Conservation (phyloP, 2,888 invertebrate genomes). For the Drosophila birchii region DNA sequence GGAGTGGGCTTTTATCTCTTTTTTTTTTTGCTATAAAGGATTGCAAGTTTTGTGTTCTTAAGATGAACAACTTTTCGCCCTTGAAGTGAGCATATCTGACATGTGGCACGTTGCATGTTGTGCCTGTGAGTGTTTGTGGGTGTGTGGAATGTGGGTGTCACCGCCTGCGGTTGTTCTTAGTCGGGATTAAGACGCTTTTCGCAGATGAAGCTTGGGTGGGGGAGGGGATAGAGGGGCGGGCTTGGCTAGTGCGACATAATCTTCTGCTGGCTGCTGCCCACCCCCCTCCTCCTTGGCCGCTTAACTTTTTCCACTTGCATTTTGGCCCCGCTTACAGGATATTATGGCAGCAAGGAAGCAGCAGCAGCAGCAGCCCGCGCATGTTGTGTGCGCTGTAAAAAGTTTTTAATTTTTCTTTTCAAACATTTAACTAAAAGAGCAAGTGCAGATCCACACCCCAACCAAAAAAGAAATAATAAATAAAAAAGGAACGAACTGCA, state of each 20-base stretch:
- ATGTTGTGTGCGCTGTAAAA: constrained; percentile 70
- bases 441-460: constrained; percentile 44
- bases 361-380: constrained; percentile 53
- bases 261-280: constrained; percentile 27
- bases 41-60: constrained; percentile 12
- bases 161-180: constrained; percentile 46
- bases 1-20: neutral
- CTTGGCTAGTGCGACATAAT: constrained; percentile 47
- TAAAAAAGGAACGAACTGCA: constrained; percentile 34
- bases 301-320: constrained; percentile 77
- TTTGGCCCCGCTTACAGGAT: constrained; percentile 60
- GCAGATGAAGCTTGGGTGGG: constrained; percentile 3
- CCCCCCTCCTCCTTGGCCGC: constrained; percentile 58
- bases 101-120: constrained; percentile 39
- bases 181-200: constrained; percentile 41
- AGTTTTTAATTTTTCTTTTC: constrained; percentile 81
- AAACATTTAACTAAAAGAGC: constrained; percentile 81
- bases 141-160: constrained; percentile 49
- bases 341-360: constrained; percentile 50
- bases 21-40: neutral
- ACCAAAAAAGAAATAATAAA: constrained; percentile 1
- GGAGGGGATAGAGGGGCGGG: neutral
- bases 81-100: constrained; percentile 37
- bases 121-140: constrained; percentile 26
- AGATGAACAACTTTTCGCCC: constrained; percentile 29